These are phyloP conservation scores for Drosophila lacicola DNA, from an alignment of 2,888 invertebrate genomes.

Conservation along the genomic window DNA sequence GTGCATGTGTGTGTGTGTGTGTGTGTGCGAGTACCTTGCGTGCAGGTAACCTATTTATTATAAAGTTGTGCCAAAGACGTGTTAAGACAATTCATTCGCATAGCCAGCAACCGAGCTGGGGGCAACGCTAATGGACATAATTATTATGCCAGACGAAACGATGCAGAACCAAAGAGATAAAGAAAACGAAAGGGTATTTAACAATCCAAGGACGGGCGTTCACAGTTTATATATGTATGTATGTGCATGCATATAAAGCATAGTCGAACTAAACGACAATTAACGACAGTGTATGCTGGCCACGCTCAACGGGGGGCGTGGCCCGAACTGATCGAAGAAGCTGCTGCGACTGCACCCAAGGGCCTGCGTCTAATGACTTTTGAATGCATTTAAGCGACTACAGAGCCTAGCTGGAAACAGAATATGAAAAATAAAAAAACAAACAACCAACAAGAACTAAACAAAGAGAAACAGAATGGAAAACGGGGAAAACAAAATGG, in stretches of 20 bases:
- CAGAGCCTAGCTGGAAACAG: slow-evolving; percentile 15
- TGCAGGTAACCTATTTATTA: slow-evolving; percentile 61
- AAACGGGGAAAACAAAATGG: not conserved
- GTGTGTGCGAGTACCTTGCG: slow-evolving; percentile 39
- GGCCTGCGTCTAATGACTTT: slow-evolving; percentile 73
- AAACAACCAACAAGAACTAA: slow-evolving; percentile 21
- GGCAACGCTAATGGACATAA: slow-evolving; percentile 67
- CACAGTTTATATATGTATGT: slow-evolving; percentile 1
- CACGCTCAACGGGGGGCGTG: slow-evolving; percentile 52
- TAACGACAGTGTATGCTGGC: slow-evolving; percentile 66
- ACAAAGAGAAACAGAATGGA: slow-evolving; percentile 16
- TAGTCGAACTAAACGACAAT: slow-evolving; percentile 62
- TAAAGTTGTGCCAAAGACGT: slow-evolving; percentile 61
- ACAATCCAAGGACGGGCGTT: slow-evolving; percentile 4
- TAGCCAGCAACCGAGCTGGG: slow-evolving; percentile 51
- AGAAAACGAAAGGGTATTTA: not conserved
- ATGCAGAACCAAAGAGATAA: slow-evolving; percentile 10
- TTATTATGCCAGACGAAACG: slow-evolving; percentile 59
- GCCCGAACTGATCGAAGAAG: slow-evolving; percentile 38
- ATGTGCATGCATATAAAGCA: not conserved
- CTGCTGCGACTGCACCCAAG: slow-evolving; percentile 32
- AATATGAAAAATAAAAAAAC: slow-evolving; percentile 1
- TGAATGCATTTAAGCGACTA: slow-evolving; percentile 66
- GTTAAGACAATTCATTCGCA: slow-evolving; percentile 62
- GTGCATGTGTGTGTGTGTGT: not conserved